These are phyloP conservation scores for Aldabrachelys gigantea DNA, from an alignment of 2,113 vertebrate species.

Conservation along the genomic window DNA sequence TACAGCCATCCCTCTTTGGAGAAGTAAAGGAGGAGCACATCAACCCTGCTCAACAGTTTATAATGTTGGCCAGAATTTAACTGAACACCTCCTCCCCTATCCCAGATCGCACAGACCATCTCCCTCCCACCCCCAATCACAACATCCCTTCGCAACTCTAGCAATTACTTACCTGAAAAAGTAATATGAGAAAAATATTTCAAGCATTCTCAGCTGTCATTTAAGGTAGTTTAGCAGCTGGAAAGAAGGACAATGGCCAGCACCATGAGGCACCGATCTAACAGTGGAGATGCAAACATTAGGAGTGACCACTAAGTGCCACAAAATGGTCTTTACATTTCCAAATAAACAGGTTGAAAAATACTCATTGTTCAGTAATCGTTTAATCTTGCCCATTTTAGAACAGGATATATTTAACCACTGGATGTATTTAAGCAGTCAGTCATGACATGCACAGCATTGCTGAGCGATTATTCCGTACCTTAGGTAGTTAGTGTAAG, in stretches of 20 bases:
- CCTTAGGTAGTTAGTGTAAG: neutral
- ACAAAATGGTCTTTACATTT: slow-evolving; percentile 23
- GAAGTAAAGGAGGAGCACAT: fast-evolving
- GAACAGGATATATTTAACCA: slow-evolving; percentile 64
- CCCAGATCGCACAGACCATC: neutral
- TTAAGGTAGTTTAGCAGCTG: neutral
- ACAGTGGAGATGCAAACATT: neutral
- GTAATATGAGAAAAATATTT: neutral
- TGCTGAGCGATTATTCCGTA: neutral
- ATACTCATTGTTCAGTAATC: slow-evolving; percentile 40
- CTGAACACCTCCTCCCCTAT: neutral
- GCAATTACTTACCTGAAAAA: neutral
- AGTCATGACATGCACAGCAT: slow-evolving; percentile 1
- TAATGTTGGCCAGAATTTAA: neutral
- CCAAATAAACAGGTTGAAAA: slow-evolving; percentile 19
- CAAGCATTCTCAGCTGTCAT: neutral
- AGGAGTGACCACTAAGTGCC: neutral
- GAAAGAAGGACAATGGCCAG: neutral
- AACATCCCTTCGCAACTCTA: neutral
- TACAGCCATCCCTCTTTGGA: neutral
- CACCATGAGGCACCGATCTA: neutral
- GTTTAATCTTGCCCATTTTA: slow-evolving; percentile 40
- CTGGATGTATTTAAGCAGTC: slow-evolving; percentile 40
- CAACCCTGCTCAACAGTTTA: fast-evolving
- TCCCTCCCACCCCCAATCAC: neutral